Percentiles rank a stretch among this genome's conserved stretches.
Conservation (phyloP, 2,888 invertebrate genomes). For the Itoplectis maculator region DNA sequence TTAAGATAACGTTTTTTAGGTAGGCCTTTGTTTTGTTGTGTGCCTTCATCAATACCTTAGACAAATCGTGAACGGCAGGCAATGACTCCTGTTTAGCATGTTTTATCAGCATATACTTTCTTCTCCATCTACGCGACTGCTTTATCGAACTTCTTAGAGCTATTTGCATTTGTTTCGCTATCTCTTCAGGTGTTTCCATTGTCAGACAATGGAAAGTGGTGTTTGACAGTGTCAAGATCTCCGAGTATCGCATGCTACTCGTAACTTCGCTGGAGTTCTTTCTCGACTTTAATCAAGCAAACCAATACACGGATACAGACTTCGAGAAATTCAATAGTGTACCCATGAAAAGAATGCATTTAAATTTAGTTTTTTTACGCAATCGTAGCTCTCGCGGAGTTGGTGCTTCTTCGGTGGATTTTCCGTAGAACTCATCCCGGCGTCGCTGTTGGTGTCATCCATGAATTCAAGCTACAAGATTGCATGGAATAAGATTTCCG, state of each 20-base stretch:
- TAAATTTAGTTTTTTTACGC: too few relatives aligned
- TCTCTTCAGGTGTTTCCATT: neutral
- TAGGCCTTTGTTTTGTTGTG: slow-evolving; percentile 1
- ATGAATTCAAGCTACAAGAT: neutral
- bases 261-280: neutral
- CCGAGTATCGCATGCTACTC: neutral
- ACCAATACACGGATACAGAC: slow-evolving; percentile 8
- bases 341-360: too few relatives aligned
- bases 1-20: neutral
- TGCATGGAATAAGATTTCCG: neutral
- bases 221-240: neutral
- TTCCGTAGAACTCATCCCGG: neutral
- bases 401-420: neutral
- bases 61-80: neutral
- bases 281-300: neutral
- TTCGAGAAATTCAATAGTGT: too few relatives aligned
- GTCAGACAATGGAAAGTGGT: neutral
- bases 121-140: neutral
- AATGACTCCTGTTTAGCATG: neutral
- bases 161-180: neutral
- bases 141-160: neutral
- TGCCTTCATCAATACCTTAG: neutral
- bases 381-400: neutral
- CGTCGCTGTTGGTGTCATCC: neutral
- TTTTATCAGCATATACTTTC: neutral